phyloP scores from a whole-genome alignment of 2,797 vertebrate genomes.

The Takifugu rubripes region DNA sequence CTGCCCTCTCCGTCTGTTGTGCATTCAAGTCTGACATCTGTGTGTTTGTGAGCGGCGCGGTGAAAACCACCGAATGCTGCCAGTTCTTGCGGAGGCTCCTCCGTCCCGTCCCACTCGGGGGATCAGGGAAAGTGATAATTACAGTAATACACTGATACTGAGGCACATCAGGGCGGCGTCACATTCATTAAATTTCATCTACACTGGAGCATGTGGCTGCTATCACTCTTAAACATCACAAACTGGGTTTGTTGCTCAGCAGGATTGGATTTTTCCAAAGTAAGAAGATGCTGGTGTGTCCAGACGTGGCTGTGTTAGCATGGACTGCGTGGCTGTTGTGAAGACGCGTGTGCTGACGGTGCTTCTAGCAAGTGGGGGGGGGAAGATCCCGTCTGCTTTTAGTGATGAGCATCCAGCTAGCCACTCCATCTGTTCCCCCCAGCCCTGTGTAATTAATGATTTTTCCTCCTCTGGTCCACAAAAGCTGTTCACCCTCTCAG shows the following conservation, averaged over 20 bases:
- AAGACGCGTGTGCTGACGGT: slow-evolving; percentile 71
- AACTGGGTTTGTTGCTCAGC: no score
- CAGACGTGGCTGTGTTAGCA: neutral
- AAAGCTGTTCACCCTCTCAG: slow-evolving; percentile 84
- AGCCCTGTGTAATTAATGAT: slow-evolving; percentile 98
- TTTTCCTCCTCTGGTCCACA: slow-evolving; percentile 76
- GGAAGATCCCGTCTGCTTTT: slow-evolving; percentile 83
- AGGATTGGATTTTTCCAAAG: neutral
- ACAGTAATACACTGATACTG: no score
- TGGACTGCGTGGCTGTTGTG: slow-evolving; percentile 29
- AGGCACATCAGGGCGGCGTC: no score
- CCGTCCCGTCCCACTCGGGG: slow-evolving; percentile 15
- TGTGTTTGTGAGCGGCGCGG: slow-evolving; percentile 62
- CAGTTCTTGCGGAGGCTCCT: slow-evolving; percentile 42
- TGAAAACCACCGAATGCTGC: slow-evolving; percentile 56
- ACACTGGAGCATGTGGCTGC: neutral
- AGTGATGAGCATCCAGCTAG: slow-evolving; percentile 92
- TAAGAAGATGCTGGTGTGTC: slow-evolving; percentile 16
- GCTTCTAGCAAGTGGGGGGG: slow-evolving; percentile 74
- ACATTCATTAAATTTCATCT: no score
- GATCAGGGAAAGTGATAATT: slow-evolving; percentile 20
- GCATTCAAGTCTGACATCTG: slow-evolving; percentile 76
- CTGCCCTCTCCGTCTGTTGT: slow-evolving; percentile 59
- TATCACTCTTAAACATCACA: neutral
- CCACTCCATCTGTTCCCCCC: slow-evolving; percentile 92